Percentiles rank a stretch among this genome's conserved stretches.
Conservation (phyloP, 1,140 invertebrate genomes). For the Drosophila triauraria region DNA sequence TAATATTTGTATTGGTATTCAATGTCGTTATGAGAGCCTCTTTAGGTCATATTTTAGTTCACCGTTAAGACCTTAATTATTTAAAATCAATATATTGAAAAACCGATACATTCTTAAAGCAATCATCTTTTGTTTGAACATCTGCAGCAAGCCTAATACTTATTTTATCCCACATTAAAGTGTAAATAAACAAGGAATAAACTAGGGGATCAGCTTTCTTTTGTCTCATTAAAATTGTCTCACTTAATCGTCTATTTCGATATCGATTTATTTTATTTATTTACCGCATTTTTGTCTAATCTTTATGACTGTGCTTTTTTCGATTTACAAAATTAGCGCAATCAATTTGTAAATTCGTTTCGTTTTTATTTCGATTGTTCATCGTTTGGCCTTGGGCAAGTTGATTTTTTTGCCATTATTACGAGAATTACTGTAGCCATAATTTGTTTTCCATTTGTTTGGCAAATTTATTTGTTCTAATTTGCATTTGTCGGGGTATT, state of each 20-base stretch:
- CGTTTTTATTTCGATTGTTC: conserved; percentile 24
- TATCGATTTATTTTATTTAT: conserved; percentile 21
- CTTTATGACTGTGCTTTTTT: conserved; percentile 17
- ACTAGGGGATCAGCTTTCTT: not conserved
- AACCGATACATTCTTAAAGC: no score
- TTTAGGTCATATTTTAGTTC: no score
- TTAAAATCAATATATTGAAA: no score
- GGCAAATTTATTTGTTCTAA: conserved; percentile 54
- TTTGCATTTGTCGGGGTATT: conserved; percentile 47
- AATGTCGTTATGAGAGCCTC: no score
- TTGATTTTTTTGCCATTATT: conserved; percentile 50
- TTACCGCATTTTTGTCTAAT: conserved; percentile 14
- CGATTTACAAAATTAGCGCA: conserved; percentile 42
- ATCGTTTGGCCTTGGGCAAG: conserved; percentile 26
- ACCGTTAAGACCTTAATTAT: no score
- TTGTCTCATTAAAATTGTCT: not conserved
- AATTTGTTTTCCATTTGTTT: conserved; percentile 52
- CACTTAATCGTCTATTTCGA: not conserved
- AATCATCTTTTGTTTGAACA: no score
- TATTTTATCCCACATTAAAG: not conserved
- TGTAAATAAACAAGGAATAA: no score
- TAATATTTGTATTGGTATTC: no score
- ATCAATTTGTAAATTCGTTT: conserved; percentile 53
- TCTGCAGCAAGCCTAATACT: rapidly evolving
- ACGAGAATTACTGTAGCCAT: conserved; percentile 45